Evolutionary conservation across 2,113 vertebrate species (phyloP).

Genomic region (rat (Rattus norvegicus)): GRCr8 NC_086021.1:155907001-155907500

Average conservation of each 20-base stretch:
- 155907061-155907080: background rate
- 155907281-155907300: fast-evolving
- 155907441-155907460: background rate
- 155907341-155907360: background rate
- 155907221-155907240: too few relatives aligned
- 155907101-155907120: background rate
- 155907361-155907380: background rate
- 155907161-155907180: too few relatives aligned
- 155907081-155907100: background rate
- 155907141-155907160: background rate
- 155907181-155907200: too few relatives aligned
- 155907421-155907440: background rate
- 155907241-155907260: too few relatives aligned
- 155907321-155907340: too few relatives aligned
- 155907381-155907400: background rate
- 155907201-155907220: too few relatives aligned
- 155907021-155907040: background rate
- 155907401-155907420: background rate
- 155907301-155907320: too few relatives aligned
- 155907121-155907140: background rate
- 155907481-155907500: background rate
- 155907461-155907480: background rate
- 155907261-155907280: background rate
- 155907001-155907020: background rate
- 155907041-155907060: background rate